These are phyloP conservation scores for Stenodema calcarata DNA, from an alignment of 2,888 invertebrate genomes.

Conservation along the genomic window DNA sequence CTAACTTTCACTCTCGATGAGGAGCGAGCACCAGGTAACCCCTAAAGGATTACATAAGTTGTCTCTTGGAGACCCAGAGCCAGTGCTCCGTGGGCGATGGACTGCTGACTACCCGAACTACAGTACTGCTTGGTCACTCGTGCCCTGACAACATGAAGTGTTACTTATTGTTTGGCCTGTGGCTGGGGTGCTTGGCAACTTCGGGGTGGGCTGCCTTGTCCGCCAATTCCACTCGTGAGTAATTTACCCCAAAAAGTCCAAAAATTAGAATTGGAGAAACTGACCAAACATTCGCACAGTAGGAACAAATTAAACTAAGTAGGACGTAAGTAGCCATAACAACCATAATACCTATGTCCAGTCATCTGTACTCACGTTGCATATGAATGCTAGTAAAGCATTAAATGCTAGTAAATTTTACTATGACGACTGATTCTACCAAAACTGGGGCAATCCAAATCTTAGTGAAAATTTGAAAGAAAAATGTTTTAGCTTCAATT, in stretches of 20 bases:
- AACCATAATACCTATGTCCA: no score
- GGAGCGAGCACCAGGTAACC: slow-evolving; percentile 24
- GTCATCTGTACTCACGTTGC: no score
- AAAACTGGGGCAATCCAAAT: no score
- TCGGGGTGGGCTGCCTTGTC: neutral
- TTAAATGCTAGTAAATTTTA: no score
- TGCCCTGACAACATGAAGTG: slow-evolving; percentile 19
- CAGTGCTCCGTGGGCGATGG: slow-evolving; percentile 9
- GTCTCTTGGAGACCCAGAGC: slow-evolving; percentile 11
- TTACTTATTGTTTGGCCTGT: slow-evolving; percentile 25
- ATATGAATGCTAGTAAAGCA: no score
- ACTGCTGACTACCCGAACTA: slow-evolving; percentile 19
- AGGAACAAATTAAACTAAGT: no score
- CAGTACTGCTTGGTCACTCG: slow-evolving; percentile 19
- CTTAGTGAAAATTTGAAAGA: no score
- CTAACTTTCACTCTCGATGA: slow-evolving; percentile 30
- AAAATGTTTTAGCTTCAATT: no score
- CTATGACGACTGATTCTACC: no score
- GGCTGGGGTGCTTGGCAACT: slow-evolving; percentile 16
- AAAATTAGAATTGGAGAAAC: neutral
- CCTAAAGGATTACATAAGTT: slow-evolving; percentile 27
- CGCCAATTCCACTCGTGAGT: slow-evolving; percentile 21
- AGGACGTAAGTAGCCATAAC: no score
- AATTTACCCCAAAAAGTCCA: neutral
- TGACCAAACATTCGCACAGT: neutral